Evolutionary conservation across 2,113 vertebrate genomes (phyloP).

Genomic region (Egretta garzetta): DNA sequence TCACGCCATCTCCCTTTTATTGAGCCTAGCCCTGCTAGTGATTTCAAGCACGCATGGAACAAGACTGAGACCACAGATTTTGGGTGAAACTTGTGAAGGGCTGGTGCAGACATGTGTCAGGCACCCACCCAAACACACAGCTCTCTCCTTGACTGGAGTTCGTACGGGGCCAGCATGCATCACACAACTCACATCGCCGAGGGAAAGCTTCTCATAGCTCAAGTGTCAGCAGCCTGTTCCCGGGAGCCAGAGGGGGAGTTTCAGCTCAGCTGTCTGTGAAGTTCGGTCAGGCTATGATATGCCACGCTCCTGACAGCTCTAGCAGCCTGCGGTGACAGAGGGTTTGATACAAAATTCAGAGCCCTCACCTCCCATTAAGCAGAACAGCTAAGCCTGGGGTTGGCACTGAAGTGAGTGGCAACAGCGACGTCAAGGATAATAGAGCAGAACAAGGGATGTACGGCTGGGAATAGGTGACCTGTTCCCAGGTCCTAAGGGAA

Average conservation of each 20-base stretch:
- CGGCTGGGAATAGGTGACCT: neutral
- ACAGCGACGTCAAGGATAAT: constrained; percentile 41
- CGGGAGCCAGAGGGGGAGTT: neutral
- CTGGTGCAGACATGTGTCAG: neutral
- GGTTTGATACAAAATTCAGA: constrained; percentile 54
- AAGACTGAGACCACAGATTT: neutral
- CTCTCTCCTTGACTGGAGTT: neutral
- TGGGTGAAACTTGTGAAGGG: neutral
- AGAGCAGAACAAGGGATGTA: constrained; percentile 19
- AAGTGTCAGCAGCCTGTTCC: constrained; percentile 27
- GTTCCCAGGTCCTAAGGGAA: neutral
- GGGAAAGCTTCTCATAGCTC: neutral
- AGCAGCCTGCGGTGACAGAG: constrained; percentile 50
- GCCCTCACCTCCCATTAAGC: constrained; percentile 57
- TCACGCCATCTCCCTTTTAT: neutral
- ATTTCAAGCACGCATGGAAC: fast-evolving
- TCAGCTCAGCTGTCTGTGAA: constrained; percentile 47
- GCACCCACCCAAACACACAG: neutral
- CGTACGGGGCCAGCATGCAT: neutral
- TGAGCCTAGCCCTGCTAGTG: neutral
- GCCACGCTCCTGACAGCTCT: constrained; percentile 33
- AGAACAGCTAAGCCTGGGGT: neutral
- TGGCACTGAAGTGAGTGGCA: neutral
- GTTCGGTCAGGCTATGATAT: constrained; percentile 19
- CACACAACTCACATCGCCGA: fast-evolving